These are phyloP conservation scores for Neodon shergylaensis DNA, from an alignment of 2,113 vertebrate genomes.

Conservation along the genomic window DNA sequence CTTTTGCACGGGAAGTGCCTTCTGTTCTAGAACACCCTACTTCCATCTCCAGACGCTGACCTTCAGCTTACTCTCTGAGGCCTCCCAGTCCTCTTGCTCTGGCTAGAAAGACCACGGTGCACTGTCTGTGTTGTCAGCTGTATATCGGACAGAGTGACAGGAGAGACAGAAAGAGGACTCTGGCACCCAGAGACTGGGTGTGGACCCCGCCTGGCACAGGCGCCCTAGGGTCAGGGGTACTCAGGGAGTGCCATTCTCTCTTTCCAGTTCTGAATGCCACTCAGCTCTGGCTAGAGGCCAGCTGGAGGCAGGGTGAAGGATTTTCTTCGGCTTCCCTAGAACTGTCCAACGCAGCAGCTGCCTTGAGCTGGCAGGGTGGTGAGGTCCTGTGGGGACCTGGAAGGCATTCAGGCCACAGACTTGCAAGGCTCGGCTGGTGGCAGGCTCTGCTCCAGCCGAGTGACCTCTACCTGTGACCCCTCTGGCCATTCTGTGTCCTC, in stretches of 20 bases:
- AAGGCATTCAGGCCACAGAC: neutral
- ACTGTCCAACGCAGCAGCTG: constrained; percentile 26
- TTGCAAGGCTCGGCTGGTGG: neutral
- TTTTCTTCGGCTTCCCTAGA: neutral
- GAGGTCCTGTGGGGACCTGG: constrained; percentile 25
- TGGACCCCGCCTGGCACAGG: neutral
- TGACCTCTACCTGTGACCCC: neutral
- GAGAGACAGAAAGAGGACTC: rapidly evolving
- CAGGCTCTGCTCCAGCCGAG: neutral
- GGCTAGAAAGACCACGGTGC: neutral
- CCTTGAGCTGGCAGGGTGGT: neutral
- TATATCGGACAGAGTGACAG: neutral
- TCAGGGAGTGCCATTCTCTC: rapidly evolving
- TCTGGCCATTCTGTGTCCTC: neutral
- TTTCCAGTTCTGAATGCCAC: neutral
- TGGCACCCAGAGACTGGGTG: too few relatives aligned
- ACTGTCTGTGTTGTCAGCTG: rapidly evolving
- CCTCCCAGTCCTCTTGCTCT: neutral
- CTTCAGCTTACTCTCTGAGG: rapidly evolving
- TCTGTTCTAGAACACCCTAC: neutral
- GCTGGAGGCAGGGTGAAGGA: neutral
- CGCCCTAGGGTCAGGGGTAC: rapidly evolving
- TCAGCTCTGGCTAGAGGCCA: neutral
- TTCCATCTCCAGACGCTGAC: neutral
- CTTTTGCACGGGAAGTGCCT: neutral